These are phyloP conservation scores for Caretta caretta DNA, from an alignment of 2,113 vertebrate species.

Conservation along the genomic window DNA sequence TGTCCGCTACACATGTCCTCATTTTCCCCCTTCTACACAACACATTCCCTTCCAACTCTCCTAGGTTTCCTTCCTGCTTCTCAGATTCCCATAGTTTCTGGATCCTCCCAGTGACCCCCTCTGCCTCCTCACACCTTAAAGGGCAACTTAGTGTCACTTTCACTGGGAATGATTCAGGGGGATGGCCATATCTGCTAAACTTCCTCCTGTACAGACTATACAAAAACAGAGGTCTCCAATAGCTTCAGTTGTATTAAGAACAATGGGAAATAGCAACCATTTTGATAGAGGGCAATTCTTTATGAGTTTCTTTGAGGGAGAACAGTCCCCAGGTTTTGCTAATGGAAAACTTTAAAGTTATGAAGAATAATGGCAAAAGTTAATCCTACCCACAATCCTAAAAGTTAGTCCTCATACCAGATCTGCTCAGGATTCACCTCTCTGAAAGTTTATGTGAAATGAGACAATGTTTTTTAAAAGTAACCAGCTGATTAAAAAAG, in stretches of 20 bases:
- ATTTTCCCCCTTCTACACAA: neutral
- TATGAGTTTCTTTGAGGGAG: neutral
- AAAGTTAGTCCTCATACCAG: neutral
- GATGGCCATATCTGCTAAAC: neutral
- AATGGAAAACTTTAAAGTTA: neutral
- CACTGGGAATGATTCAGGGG: no score
- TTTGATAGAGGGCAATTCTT: neutral
- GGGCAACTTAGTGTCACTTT: neutral
- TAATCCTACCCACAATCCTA: neutral
- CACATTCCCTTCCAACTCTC: neutral
- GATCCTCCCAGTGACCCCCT: neutral
- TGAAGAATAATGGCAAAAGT: neutral
- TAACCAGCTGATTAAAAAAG: neutral
- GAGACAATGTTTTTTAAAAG: neutral
- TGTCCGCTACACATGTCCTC: neutral
- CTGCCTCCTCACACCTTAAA: neutral
- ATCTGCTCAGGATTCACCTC: neutral
- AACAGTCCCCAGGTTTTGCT: neutral
- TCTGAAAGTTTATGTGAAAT: neutral
- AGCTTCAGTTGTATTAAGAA: neutral
- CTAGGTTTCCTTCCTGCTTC: no score
- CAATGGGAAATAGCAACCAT: neutral
- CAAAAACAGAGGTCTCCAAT: neutral
- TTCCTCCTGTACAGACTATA: neutral
- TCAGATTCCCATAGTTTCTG: no score